Conservation (phyloP, 2,888 invertebrate species). For the Brachyopa scutellaris region DNA sequence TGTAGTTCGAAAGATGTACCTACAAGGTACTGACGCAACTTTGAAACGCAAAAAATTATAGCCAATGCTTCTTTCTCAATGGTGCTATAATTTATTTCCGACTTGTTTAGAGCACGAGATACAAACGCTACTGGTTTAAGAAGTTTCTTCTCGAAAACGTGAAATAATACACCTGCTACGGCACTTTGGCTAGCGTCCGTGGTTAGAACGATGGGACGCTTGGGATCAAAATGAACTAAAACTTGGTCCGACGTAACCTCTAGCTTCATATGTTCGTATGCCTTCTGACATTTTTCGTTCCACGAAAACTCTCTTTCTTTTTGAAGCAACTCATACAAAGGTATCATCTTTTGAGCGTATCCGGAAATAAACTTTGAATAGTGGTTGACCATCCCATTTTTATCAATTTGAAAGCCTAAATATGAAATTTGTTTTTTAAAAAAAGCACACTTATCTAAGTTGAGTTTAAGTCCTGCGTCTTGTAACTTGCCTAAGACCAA, state of each 20-base stretch:
- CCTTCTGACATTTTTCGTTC: background rate
- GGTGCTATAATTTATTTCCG: no score
- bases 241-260: slow-evolving; percentile 28
- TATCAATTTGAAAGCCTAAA: slow-evolving; percentile 37
- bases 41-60: no score
- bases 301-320: slow-evolving; percentile 9
- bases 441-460: background rate
- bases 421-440: slow-evolving; percentile 32
- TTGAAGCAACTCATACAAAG: slow-evolving; percentile 6
- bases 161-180: background rate
- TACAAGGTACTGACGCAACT: no score
- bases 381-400: slow-evolving; percentile 11
- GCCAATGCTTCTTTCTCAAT: no score
- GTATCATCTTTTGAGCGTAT: background rate
- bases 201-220: slow-evolving; percentile 15
- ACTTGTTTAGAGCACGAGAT: no score
- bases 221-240: slow-evolving; percentile 17
- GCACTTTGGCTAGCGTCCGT: slow-evolving; percentile 21
- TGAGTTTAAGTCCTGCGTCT: background rate
- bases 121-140: no score
- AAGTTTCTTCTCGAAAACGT: no score
- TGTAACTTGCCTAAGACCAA: no score
- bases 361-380: slow-evolving; percentile 1
- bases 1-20: no score
- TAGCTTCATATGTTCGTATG: slow-evolving; percentile 10